Evolutionary conservation across 2,113 vertebrate species (phyloP).

Genomic region (Seriola aureovittata): DNA sequence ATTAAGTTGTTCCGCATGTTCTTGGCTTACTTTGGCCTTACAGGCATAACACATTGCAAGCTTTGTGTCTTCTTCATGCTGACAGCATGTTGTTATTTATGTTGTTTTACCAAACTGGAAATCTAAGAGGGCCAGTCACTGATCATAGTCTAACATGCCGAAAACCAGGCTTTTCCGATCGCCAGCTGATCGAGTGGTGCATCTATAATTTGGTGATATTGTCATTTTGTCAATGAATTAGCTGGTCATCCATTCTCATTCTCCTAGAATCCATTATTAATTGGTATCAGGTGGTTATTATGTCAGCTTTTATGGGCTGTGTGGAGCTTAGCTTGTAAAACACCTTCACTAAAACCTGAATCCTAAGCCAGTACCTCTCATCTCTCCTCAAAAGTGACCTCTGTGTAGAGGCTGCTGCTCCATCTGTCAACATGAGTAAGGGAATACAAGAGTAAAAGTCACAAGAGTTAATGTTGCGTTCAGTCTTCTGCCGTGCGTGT

Average conservation of each 20-base stretch:
- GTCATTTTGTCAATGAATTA: neutral
- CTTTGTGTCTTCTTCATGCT: no score
- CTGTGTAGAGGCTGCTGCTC: constrained; percentile 39
- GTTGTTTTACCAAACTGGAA: no score
- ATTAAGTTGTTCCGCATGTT: no score
- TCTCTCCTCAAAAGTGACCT: constrained; percentile 53
- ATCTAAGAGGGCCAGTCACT: no score
- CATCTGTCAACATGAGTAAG: constrained; percentile 55
- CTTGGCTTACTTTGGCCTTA: no score
- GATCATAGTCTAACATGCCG: no score
- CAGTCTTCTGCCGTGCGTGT: constrained; percentile 64
- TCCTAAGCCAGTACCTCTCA: neutral
- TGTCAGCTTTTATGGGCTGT: neutral
- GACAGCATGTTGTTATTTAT: no score
- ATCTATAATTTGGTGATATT: no score
- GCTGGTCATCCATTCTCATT: neutral
- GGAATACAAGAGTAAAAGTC: constrained; percentile 58
- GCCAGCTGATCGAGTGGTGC: no score
- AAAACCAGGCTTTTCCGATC: no score
- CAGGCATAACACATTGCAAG: no score
- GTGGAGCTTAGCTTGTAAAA: neutral
- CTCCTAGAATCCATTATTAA: neutral
- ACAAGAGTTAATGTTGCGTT: constrained; percentile 80
- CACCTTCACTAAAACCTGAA: neutral
- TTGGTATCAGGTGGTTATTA: neutral